Base-by-base conservation (phyloP, 2,888 invertebrate genomes). In the Heliconius sara region DNA sequence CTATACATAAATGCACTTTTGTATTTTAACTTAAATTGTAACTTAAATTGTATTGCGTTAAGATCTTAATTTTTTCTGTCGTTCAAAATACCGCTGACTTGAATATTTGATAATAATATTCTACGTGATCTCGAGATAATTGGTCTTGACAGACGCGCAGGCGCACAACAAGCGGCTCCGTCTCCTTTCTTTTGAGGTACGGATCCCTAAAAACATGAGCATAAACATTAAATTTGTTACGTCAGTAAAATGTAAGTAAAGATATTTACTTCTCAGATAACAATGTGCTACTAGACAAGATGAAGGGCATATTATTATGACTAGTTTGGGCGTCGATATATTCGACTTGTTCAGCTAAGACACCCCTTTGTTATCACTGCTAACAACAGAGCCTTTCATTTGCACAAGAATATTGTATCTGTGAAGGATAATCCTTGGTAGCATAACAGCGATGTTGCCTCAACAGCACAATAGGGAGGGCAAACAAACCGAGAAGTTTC, bases 401-500 rank as follows among this genome's bases (percentile, higher is more conserved):
- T 80, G 66, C 70, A 78, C 74, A 70, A 79, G 76, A 70, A 76
- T 76, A 76, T 76, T 72, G 65, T 73, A 80, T 78, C 73, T 80
- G 60, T 74, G 66, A 75, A 57, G 72, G 65, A 78, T 81, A 78
- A 82, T 76, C 81, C 76, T 47, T 82, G 85, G 87, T 86, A 87
- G 86, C 85, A 81, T 83, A 84, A 85, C 84, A 85, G 82, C 80
- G 79, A 82, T 81, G 79, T 80, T 80, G 80, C 79, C 76, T 87
- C 86, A 83, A 84, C 83, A 83, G 79, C 84, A 83, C 81, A 86
- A 83, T 84, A 80, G 82, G 83, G 81, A 78, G 81, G 79, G 82
- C 84, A 86, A 87, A 87, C 85, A 87, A 71, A 66, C 83, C 85
- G 86, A 84, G 85, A 83, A 87, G 87, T 86, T 88, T 85, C 87